Base-by-base conservation (phyloP, 2,797 vertebrate genomes). In the Takifugu ocellatus region DNA sequence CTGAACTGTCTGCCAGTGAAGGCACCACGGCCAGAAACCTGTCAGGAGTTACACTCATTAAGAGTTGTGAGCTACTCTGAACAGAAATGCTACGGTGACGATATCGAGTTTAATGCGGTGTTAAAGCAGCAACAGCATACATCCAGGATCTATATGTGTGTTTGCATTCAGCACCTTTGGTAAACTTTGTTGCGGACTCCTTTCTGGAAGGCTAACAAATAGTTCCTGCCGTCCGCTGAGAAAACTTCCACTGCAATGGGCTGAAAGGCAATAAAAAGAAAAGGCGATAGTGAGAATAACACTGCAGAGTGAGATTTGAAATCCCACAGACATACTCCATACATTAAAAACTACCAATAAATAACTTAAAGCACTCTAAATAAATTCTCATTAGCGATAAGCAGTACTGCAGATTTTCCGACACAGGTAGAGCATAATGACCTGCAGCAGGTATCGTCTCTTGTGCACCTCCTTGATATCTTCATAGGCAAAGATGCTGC, bases 391-490 rank as follows among this genome's bases (percentile, higher is more conserved):
- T 24, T 48, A 5, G 6, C 2, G 6, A 25, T n/a, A 29, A 15
- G 27, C 14, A 5, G 24, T 16, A 16, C 14, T 10, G 2, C 36
- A 16, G 31, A 33, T 33, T 51, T 54, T 39, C 14, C 2, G 14
- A 39, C 14, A 39, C 24, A 24, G 14, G 29, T 36, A n/a, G 31
- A 15, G 36, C 36, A 39, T 39, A 14, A 39, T 49, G 6, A 98
- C 97, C 95, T 99, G 97, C 57, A 99, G 88, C 62, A 99, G 93
- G 56, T 99, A 99, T 59, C 97, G 92, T 62, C 97, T 93, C 87
- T 98, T 99, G 86, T 99, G 97, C 8, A 99, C 97, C 77, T 99
- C 97, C 72, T 95, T 97, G 74, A 99, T 98, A 86, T 98, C 97
- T 78, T 99, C 97, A 49, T 99, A 99, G 1, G 95, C 95, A 6